Conservation (phyloP, 92 coral and sea anemone genomes). For the Parazoanthus swiftii region DNA sequence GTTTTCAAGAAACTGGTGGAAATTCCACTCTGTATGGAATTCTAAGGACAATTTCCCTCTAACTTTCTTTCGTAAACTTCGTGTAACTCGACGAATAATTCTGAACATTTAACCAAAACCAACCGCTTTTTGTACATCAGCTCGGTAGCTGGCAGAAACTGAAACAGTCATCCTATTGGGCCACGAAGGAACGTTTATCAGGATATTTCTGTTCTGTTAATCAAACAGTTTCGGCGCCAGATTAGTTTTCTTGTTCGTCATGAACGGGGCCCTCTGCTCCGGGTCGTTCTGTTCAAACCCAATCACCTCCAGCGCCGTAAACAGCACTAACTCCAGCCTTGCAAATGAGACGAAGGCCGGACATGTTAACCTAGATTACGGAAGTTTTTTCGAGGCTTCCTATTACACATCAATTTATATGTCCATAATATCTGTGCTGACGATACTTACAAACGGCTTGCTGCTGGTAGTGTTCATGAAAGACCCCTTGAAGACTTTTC, state of each 20-base stretch:
- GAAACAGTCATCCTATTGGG: not conserved
- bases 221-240: not conserved
- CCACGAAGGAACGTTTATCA: not conserved
- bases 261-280: not conserved
- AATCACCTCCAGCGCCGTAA: no score
- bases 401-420: not conserved
- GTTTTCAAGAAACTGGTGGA: not conserved
- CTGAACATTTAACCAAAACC: not conserved
- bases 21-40: no score
- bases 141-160: not conserved
- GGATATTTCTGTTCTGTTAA: not conserved
- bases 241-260: not conserved
- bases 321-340: no score
- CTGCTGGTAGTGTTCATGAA: slow-evolving; percentile 17
- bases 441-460: not conserved
- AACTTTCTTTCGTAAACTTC: not conserved
- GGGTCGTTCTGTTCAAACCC: no score
- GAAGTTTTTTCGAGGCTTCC: not conserved
- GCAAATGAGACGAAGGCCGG: not conserved
- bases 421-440: not conserved
- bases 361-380: not conserved
- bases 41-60: not conserved
- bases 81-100: no score
- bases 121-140: not conserved
- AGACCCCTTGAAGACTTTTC: slow-evolving; percentile 15